Conservation (phyloP, 2,888 invertebrate species). For the Smittia aterrima region DNA sequence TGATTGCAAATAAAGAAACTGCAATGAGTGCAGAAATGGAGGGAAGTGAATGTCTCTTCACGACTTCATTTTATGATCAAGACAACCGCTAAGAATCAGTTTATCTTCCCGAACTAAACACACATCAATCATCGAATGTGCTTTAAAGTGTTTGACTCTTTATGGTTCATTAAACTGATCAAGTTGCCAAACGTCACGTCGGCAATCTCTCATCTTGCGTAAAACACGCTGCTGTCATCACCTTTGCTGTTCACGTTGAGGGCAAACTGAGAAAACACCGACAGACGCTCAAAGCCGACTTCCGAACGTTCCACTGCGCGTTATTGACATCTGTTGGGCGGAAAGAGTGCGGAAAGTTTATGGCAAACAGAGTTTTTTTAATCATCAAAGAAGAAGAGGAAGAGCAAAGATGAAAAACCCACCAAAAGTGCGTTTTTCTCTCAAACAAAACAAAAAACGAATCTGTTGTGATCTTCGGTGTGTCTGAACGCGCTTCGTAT, state of each 20-base stretch:
- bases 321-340: background rate
- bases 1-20: constrained; percentile 34
- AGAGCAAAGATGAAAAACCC: no score
- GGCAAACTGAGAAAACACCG: background rate
- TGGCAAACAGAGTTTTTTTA: background rate
- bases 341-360: constrained; percentile 3
- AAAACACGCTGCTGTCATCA: background rate
- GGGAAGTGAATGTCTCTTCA: constrained; percentile 37
- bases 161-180: constrained; percentile 25
- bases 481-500: background rate
- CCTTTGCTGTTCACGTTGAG: background rate
- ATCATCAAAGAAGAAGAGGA: no score
- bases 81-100: background rate
- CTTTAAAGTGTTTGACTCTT: background rate
- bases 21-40: constrained; percentile 5
- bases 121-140: background rate
- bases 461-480: background rate
- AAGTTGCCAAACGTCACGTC: background rate
- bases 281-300: constrained; percentile 1
- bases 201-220: background rate
- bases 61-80: background rate
- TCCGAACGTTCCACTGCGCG: background rate
- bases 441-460: background rate
- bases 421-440: constrained; percentile 5
- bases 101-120: constrained; percentile 1